Evolutionary conservation across 1,140 invertebrate species (phyloP).

Genomic region (Drosophila serrata): DNA sequence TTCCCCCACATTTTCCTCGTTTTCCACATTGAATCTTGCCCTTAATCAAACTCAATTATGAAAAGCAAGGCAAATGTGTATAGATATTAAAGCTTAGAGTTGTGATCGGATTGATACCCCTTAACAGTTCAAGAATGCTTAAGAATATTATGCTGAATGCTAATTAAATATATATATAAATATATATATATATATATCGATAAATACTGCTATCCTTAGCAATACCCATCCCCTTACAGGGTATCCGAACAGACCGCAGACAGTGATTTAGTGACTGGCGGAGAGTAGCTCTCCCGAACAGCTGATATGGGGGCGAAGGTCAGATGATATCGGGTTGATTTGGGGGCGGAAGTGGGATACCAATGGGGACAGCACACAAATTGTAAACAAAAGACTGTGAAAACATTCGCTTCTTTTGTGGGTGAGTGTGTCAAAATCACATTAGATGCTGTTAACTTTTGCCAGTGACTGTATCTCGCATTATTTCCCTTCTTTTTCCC

Average conservation of each 20-base stretch:
- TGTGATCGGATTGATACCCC: background rate
- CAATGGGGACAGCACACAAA: constrained; percentile 19
- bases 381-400: constrained; percentile 59
- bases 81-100: too few species aligned
- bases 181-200: too few species aligned
- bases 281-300: background rate
- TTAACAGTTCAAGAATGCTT: too few species aligned
- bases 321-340: constrained; percentile 1
- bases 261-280: background rate
- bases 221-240: background rate
- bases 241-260: background rate
- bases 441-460: constrained; percentile 81
- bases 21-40: constrained; percentile 3
- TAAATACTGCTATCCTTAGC: background rate
- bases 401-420: constrained; percentile 5
- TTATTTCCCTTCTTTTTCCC: constrained; percentile 6
- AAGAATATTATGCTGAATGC: too few species aligned
- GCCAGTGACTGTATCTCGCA: constrained; percentile 29
- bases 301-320: constrained; percentile 1
- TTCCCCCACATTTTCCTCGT: background rate
- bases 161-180: too few species aligned
- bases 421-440: constrained; percentile 77
- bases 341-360: background rate
- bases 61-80: constrained; percentile 33
- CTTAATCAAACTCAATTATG: constrained; percentile 77